These are phyloP conservation scores for Oreotrochilus melanogaster DNA, from an alignment of 2,113 vertebrate species.

Conservation along the genomic window DNA sequence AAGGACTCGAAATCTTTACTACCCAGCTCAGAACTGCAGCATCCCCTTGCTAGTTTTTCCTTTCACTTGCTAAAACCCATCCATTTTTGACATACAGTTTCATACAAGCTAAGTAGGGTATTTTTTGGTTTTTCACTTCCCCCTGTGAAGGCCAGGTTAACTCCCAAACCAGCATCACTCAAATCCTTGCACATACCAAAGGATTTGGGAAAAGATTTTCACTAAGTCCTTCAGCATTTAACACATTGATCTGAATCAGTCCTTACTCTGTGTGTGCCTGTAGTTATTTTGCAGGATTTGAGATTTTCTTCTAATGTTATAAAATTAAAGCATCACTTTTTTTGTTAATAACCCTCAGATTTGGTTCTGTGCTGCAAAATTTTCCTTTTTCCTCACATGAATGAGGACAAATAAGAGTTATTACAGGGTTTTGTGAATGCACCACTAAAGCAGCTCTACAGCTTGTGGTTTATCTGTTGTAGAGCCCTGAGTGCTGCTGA, in stretches of 20 bases:
- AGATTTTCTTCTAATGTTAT: background rate
- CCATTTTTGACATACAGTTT: conserved; percentile 50
- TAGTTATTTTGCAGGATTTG: background rate
- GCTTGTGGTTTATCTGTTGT: background rate
- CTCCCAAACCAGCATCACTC: background rate
- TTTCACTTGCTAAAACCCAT: conserved; percentile 8
- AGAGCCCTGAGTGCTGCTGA: background rate
- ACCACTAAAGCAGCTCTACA: background rate
- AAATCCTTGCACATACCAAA: background rate
- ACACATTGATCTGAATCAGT: background rate
- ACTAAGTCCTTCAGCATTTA: background rate
- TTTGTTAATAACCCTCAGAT: background rate
- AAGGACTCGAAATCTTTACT: conserved; percentile 78
- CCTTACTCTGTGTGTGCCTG: background rate
- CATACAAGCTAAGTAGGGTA: conserved; percentile 30
- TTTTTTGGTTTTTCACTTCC: background rate
- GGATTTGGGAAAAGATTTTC: background rate
- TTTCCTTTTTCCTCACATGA: background rate
- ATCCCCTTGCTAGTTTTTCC: conserved; percentile 12
- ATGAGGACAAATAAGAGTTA: background rate
- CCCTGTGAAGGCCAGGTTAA: conserved; percentile 8
- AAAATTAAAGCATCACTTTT: background rate
- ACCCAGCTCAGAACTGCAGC: conserved; percentile 77
- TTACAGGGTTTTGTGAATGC: background rate
- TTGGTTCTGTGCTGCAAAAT: background rate